A percentile compares a stretch with the other conserved stretches of the same genome.
Conservation (phyloP, 2,888 invertebrate genomes). For the Drosophila yooni region DNA sequence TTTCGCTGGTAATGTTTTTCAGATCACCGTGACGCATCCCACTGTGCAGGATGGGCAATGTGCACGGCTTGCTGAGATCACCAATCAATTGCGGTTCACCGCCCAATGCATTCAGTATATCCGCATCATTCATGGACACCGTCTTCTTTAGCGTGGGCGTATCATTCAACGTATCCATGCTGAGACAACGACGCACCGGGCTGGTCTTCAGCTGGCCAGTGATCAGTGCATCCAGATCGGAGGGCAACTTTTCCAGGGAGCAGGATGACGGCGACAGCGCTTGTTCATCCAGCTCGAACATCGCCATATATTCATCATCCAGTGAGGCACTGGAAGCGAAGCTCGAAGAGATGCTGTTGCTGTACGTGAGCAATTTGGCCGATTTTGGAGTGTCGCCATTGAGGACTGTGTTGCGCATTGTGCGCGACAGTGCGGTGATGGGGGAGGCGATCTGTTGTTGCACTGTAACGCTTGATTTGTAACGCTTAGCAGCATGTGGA, state of each 20-base stretch:
- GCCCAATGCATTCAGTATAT: slow-evolving; percentile 89
- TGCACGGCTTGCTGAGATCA: slow-evolving; percentile 91
- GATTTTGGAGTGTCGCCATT: slow-evolving; percentile 60
- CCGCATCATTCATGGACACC: slow-evolving; percentile 91
- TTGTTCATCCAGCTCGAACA: slow-evolving; percentile 87
- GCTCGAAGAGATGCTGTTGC: slow-evolving; percentile 85
- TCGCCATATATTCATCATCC: slow-evolving; percentile 88
- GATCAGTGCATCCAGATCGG: slow-evolving; percentile 87
- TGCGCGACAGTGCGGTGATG: slow-evolving; percentile 63
- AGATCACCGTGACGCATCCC: slow-evolving; percentile 91
- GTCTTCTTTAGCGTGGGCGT: slow-evolving; percentile 84
- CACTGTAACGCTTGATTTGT: slow-evolving; percentile 28
- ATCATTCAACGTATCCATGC: slow-evolving; percentile 81
- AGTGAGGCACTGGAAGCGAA: slow-evolving; percentile 86
- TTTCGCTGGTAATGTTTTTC: slow-evolving; percentile 91
- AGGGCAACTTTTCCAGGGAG: slow-evolving; percentile 84
- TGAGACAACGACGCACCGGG: slow-evolving; percentile 84
- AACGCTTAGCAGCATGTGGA: slow-evolving; percentile 46
- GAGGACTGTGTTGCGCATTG: slow-evolving; percentile 46
- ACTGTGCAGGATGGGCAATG: slow-evolving; percentile 88
- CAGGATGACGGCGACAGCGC: slow-evolving; percentile 3
- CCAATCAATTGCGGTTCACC: slow-evolving; percentile 92
- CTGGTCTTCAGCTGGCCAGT: slow-evolving; percentile 86
- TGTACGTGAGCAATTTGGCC: slow-evolving; percentile 83
- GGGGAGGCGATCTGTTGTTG: slow-evolving; percentile 52